Conservation (phyloP, 2,888 invertebrate genomes). For the Hydrotaea diabolus region DNA sequence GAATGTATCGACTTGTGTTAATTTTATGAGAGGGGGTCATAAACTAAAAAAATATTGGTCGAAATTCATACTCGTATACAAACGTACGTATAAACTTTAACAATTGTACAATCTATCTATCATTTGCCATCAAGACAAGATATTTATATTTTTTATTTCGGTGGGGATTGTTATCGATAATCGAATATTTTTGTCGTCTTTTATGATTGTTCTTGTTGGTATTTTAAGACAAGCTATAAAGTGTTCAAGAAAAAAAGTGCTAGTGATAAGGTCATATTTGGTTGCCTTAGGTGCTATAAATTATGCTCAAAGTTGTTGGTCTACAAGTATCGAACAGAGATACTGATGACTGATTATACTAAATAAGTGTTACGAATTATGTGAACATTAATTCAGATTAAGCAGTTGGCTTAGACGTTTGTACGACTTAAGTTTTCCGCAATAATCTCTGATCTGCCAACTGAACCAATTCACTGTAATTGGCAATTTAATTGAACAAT, state of each 20-base stretch:
- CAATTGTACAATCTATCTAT: slow-evolving; percentile 49
- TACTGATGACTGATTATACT: not conserved
- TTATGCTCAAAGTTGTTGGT: slow-evolving; percentile 10
- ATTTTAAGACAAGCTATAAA: slow-evolving; percentile 50
- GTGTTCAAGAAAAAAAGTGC: slow-evolving; percentile 35
- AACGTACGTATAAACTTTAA: not conserved
- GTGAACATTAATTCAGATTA: not conserved
- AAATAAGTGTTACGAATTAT: not conserved
- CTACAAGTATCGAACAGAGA: not conserved
- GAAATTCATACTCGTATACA: not conserved
- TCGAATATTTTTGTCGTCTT: slow-evolving; percentile 50
- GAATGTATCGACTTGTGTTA: slow-evolving; percentile 44
- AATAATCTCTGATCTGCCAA: not conserved
- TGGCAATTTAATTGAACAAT: not conserved
- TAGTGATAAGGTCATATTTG: slow-evolving; percentile 58
- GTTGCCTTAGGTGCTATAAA: slow-evolving; percentile 54
- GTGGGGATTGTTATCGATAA: slow-evolving; percentile 51
- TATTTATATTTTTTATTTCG: slow-evolving; percentile 22
- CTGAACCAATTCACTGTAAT: not conserved
- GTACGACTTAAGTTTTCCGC: too few species aligned
- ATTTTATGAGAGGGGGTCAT: slow-evolving; percentile 55
- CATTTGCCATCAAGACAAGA: slow-evolving; percentile 65
- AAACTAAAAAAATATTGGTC: slow-evolving; percentile 1
- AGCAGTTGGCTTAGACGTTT: not conserved
- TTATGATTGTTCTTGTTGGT: slow-evolving; percentile 29